phyloP scores from a whole-genome alignment of 2,113 vertebrate species.

The Anhinga rufa region DNA sequence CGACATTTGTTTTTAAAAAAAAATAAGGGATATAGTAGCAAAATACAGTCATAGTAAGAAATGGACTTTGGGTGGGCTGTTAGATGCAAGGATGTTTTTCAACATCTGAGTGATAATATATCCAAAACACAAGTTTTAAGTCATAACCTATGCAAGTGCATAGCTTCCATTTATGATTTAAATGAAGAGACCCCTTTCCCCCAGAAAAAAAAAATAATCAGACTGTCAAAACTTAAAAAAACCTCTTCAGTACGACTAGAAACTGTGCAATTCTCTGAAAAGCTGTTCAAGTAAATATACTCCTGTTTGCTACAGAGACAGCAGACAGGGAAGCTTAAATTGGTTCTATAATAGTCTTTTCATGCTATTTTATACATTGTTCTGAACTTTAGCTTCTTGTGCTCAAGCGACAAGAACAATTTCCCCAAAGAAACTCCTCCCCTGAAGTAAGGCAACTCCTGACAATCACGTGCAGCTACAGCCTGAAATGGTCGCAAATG shows the following conservation, averaged over 20 bases:
- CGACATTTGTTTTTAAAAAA: neutral
- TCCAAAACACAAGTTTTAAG: neutral
- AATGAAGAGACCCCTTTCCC: neutral
- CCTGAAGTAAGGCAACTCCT: constrained; percentile 29
- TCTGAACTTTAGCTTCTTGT: neutral
- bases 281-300: constrained; percentile 30
- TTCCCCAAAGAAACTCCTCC: neutral
- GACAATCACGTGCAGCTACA: constrained; percentile 3
- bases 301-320: neutral
- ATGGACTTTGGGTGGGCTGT: constrained; percentile 10
- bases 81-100: constrained; percentile 49
- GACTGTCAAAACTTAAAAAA: neutral
- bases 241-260: neutral
- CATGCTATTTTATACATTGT: neutral
- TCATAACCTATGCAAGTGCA: neutral
- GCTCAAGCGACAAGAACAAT: neutral
- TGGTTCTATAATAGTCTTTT: neutral
- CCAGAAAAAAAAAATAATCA: neutral
- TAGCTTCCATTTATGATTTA: neutral
- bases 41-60: constrained; percentile 26
- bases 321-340: constrained; percentile 19
- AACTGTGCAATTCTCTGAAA: constrained; percentile 42
- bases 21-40: constrained; percentile 17
- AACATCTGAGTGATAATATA: neutral
- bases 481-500: constrained; percentile 21